Conservation (phyloP, 2,113 vertebrate genomes). For the Phaethon lepturus region DNA sequence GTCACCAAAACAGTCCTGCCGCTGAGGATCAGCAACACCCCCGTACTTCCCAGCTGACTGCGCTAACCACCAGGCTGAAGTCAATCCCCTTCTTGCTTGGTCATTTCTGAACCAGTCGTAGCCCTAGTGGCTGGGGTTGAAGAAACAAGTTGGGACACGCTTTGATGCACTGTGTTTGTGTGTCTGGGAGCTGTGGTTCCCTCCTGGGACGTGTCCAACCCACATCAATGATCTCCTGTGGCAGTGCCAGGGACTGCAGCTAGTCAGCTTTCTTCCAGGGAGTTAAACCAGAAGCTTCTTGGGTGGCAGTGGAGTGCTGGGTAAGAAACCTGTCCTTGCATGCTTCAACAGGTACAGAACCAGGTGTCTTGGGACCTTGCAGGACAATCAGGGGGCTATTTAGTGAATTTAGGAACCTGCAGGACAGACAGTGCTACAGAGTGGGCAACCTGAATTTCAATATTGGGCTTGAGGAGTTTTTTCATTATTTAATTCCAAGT, state of each 20-base stretch:
- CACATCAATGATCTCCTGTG: rapidly evolving
- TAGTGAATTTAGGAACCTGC: not conserved
- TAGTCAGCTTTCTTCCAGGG: not conserved
- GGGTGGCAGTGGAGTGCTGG: not conserved
- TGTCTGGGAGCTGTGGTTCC: not conserved
- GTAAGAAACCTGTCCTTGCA: not conserved
- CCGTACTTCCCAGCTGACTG: not conserved
- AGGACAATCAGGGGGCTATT: not conserved
- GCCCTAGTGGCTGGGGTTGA: not conserved
- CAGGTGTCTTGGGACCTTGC: not conserved
- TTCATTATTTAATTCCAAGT: not conserved
- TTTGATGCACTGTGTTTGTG: not conserved
- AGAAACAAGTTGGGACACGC: not conserved
- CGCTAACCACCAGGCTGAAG: not conserved
- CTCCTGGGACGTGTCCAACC: rapidly evolving
- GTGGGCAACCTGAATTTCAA: not conserved
- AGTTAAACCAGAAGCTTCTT: not conserved
- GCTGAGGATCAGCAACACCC: not conserved
- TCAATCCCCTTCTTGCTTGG: not conserved
- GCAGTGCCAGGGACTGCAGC: not conserved
- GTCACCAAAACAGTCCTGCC: not conserved
- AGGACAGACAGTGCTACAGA: not conserved
- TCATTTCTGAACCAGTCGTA: not conserved
- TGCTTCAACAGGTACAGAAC: not conserved
- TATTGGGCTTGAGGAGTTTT: rapidly evolving